A percentile compares a stretch with the other conserved stretches of the same genome.
These are phyloP conservation scores for Agrotis puta DNA, from an alignment of 2,888 invertebrate genomes.

Conservation along the genomic window DNA sequence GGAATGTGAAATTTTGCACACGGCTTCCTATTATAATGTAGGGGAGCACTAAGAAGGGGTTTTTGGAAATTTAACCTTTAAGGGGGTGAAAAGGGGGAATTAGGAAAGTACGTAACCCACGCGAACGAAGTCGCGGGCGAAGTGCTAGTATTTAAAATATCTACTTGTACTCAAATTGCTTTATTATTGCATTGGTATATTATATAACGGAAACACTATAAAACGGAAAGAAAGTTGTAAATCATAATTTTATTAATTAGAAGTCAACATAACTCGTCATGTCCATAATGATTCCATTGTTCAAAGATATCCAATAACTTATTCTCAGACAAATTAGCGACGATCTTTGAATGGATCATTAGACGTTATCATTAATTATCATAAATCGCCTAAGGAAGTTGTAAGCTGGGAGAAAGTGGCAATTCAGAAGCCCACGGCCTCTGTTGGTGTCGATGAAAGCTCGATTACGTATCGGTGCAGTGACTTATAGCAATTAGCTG, in stretches of 20 bases:
- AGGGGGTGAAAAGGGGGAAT: no score
- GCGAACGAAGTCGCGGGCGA: no score
- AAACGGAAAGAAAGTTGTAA: background rate
- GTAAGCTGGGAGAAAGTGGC: slow-evolving; percentile 39
- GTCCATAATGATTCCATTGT: slow-evolving; percentile 12
- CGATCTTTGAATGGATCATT: slow-evolving; percentile 35
- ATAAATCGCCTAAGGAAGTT: slow-evolving; percentile 40
- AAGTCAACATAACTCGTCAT: background rate
- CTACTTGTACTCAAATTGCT: background rate
- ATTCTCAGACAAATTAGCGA: slow-evolving; percentile 16
- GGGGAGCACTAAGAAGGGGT: no score
- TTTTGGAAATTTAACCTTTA: no score
- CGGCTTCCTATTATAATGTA: no score
- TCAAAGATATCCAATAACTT: background rate
- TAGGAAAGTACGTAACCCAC: no score
- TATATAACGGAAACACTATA: background rate
- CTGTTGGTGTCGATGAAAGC: slow-evolving; percentile 9
- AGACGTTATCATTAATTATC: slow-evolving; percentile 37
- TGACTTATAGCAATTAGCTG: no score
- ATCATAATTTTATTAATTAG: background rate
- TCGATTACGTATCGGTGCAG: slow-evolving; percentile 8
- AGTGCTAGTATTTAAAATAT: no score
- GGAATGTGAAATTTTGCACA: no score
- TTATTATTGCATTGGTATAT: background rate
- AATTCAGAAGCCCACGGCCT: slow-evolving; percentile 38